Conservation (phyloP, 2,113 vertebrate species). For the Phainopepla nitens region DNA sequence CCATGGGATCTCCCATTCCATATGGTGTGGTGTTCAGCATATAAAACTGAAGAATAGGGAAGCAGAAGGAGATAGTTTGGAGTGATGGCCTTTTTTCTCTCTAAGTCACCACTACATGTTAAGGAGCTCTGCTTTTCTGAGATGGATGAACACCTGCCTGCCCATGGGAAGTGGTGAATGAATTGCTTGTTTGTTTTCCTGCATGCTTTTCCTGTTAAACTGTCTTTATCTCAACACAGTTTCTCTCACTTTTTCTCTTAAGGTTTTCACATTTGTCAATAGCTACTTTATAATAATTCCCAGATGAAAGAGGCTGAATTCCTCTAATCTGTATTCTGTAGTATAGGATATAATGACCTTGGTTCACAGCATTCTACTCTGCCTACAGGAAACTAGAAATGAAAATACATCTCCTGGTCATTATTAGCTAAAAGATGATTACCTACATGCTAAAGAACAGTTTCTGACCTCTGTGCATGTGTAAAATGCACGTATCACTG, state of each 20-base stretch:
- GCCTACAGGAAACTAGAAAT: background rate
- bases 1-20: background rate
- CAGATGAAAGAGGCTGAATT: background rate
- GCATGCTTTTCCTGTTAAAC: background rate
- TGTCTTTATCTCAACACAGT: background rate
- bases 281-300: background rate
- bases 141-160: background rate
- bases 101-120: background rate
- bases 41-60: background rate
- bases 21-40: background rate
- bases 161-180: background rate
- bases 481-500: background rate
- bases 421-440: background rate
- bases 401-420: background rate
- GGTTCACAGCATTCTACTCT: background rate
- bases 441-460: background rate
- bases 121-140: background rate
- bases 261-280: background rate
- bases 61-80: background rate
- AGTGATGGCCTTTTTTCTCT: background rate
- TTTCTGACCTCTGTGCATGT: background rate
- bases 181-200: background rate
- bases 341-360: background rate
- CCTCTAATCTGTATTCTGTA: background rate
- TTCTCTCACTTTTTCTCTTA: background rate